Base-by-base conservation (phyloP, 1,140 invertebrate species). In the Macrocentrus cingulum region DNA sequence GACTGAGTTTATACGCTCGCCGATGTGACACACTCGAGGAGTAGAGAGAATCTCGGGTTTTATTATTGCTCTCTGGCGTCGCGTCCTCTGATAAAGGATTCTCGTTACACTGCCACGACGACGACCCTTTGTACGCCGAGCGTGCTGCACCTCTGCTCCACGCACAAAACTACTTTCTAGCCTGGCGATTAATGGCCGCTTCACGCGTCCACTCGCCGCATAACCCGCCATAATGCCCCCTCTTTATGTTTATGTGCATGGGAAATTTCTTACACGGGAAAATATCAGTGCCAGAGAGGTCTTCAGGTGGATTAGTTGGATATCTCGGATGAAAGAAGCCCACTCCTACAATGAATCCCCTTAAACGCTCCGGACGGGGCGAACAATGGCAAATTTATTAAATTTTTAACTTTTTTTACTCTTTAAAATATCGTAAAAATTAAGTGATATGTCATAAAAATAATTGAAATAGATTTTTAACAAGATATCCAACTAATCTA, bases 31-130 rank as follows among this genome's bases (percentile, higher is more conserved):
- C 25, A 29, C 25, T 29, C 25, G 25, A 9, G 9, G 36, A 8
- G 6, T 34, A 11, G 36, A 39, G 36, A 39, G 11, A 5, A 3
- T 39, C 36, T 8, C 16, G 42, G 9, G 42, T 44, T 48, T 25
- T 48, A 48, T 48, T 48, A 23, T 23, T 48, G n/a, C 22, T 16
- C 36, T 7, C 25, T 13, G 13, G 15, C 9, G 8, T 51, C 8
- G 11, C 16, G 13, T 23, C 29, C 25, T 25, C 13, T 51, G 49
- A 51, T 51, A 51, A 51, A 51, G 49, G 49, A 51, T 51, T 16
- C 49, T 51, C 49, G 49, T 51, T 51, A 51, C 49, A 51, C 36
- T 36, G 49, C 49, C 49, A 51, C 49, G 49, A 51, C 32, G n/a
- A n/a, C n/a, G n/a, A n/a, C 49, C 49, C 49, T 51, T 51, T 51